Percentiles rank a stretch among this genome's conserved stretches.
Conservation (phyloP, 2,888 invertebrate species). For the Xylophagus ater region DNA sequence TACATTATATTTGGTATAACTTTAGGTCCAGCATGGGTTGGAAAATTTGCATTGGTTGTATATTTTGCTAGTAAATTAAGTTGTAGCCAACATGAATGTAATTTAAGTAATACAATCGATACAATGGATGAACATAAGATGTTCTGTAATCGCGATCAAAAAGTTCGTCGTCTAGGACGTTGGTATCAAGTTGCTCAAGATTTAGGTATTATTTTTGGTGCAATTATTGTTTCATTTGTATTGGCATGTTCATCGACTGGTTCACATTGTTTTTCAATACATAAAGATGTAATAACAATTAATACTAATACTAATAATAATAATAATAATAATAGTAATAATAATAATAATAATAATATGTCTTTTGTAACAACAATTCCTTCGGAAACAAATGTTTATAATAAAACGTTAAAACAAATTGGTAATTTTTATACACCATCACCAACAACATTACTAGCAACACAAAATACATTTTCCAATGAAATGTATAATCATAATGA, state of each 20-base stretch:
- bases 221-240: slow-evolving; percentile 41
- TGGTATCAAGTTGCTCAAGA: slow-evolving; percentile 47
- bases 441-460: slow-evolving; percentile 6
- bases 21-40: slow-evolving; percentile 39
- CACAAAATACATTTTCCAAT: slow-evolving; percentile 28
- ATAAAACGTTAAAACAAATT: neutral
- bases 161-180: slow-evolving; percentile 43
- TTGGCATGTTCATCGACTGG: slow-evolving; percentile 36
- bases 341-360: slow-evolving; percentile 4
- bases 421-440: too few species aligned
- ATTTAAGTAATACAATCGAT: slow-evolving; percentile 23
- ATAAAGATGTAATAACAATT: neutral
- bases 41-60: slow-evolving; percentile 33
- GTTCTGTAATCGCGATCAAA: slow-evolving; percentile 37
- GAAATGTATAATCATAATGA: slow-evolving; percentile 45
- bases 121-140: slow-evolving; percentile 35
- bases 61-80: slow-evolving; percentile 34
- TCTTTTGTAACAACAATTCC: slow-evolving; percentile 1
- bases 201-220: slow-evolving; percentile 46
- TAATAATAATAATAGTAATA: slow-evolving; percentile 1
- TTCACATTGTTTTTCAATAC: slow-evolving; percentile 26
- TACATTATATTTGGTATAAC: slow-evolving; percentile 47
- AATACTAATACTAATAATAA: too few species aligned
- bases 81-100: slow-evolving; percentile 35
- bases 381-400: slow-evolving; percentile 6